These are phyloP conservation scores for Microtus ochrogaster DNA, from an alignment of 2,113 vertebrate genomes.

Conservation along the genomic window DNA sequence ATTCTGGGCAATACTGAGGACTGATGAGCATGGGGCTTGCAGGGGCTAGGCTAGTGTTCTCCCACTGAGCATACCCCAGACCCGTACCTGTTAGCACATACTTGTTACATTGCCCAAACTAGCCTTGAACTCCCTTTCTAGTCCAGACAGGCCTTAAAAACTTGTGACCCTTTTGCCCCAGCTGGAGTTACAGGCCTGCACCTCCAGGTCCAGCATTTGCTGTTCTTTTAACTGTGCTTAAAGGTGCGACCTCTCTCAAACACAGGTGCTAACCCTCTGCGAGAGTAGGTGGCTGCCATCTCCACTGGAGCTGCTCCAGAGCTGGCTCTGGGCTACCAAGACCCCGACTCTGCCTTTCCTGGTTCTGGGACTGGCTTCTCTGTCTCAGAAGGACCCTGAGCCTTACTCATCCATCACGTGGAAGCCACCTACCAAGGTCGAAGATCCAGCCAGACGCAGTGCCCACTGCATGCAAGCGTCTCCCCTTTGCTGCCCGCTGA, in stretches of 20 bases:
- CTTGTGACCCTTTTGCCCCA: not conserved
- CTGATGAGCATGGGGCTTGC: not conserved
- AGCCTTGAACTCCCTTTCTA: not conserved
- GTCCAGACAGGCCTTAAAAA: not conserved
- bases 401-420: not conserved
- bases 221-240: not conserved
- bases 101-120: not conserved
- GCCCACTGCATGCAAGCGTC: slow-evolving; percentile 26
- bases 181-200: not conserved
- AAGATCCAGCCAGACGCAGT: not conserved
- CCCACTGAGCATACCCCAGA: no score
- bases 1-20: not conserved
- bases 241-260: not conserved
- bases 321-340: not conserved
- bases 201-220: not conserved
- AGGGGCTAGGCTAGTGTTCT: not conserved
- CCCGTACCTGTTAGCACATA: not conserved
- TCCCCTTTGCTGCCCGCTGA: slow-evolving; percentile 57
- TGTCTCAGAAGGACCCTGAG: not conserved
- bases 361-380: not conserved
- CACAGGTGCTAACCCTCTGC: not conserved
- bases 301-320: not conserved
- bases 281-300: not conserved
- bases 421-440: not conserved
- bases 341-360: not conserved